Conservation (phyloP, 1,140 invertebrate genomes). For the Hetaerina americana region DNA sequence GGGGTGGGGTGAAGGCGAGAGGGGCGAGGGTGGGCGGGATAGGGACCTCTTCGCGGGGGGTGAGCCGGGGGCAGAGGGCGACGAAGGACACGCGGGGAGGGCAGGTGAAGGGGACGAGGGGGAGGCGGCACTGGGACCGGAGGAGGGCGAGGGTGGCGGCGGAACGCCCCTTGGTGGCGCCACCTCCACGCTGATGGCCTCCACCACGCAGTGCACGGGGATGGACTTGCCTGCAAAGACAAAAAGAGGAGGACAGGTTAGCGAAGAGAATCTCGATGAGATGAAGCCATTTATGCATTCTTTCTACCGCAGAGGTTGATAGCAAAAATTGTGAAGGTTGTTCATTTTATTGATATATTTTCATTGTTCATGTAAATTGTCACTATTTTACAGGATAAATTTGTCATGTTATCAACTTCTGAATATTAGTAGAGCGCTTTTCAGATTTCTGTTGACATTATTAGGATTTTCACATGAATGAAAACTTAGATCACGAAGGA, state of each 20-base stretch:
- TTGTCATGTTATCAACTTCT: too few species aligned
- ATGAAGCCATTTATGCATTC: too few species aligned
- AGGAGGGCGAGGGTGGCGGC: neutral
- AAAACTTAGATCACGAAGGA: too few species aligned
- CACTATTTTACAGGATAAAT: too few species aligned
- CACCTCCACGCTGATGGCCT: conserved; percentile 34
- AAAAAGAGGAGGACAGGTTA: conserved; percentile 13
- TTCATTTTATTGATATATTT: too few species aligned
- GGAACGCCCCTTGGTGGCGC: neutral
- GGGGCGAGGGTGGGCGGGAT: conserved; percentile 40
- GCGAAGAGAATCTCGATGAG: neutral
- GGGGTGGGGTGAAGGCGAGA: neutral
- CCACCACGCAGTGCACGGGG: conserved; percentile 84
- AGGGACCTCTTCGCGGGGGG: conserved; percentile 23
- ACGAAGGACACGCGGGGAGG: conserved; percentile 48
- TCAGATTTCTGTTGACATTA: too few species aligned
- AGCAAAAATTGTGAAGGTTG: too few species aligned
- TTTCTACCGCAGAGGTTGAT: too few species aligned
- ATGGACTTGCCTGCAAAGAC: conserved; percentile 67
- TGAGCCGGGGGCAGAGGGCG: conserved; percentile 27
- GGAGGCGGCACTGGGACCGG: neutral
- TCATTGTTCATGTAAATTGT: too few species aligned
- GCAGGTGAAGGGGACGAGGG: conserved; percentile 24
- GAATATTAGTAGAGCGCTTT: too few species aligned
- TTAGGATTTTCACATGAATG: too few species aligned